Conservation (phyloP, 2,888 invertebrate species). For the Pyrrhosoma nymphula region DNA sequence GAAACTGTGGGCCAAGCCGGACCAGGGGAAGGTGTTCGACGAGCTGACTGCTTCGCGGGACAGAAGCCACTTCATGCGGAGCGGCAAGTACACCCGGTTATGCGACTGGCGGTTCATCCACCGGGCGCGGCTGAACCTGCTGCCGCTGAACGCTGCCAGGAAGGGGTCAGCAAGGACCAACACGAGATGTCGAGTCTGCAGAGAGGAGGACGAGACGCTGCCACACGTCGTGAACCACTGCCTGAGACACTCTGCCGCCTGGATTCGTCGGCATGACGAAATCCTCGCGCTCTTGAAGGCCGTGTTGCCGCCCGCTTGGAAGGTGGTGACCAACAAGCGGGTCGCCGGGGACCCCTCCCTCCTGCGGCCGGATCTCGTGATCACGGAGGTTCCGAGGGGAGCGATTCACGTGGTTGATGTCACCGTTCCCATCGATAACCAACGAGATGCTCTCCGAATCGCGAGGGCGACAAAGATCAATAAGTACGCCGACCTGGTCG, state of each 20-base stretch:
- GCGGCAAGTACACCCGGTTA: slow-evolving; percentile 74
- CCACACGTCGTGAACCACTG: too few species aligned
- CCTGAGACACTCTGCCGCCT: too few species aligned
- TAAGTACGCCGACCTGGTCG: slow-evolving; percentile 72
- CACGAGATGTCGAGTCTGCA: too few species aligned
- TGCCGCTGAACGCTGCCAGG: too few species aligned
- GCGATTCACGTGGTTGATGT: slow-evolving; percentile 74
- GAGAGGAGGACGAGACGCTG: too few species aligned
- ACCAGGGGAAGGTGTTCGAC: not conserved
- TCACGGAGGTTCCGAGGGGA: slow-evolving; percentile 72
- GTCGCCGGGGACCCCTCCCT: slow-evolving; percentile 69
- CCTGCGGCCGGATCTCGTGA: slow-evolving; percentile 72
- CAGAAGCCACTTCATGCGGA: slow-evolving; percentile 74
- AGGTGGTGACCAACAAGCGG: slow-evolving; percentile 70
- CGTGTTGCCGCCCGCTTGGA: not conserved
- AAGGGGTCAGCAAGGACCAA: too few species aligned
- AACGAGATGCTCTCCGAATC: slow-evolving; percentile 71
- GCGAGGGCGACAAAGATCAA: slow-evolving; percentile 74
- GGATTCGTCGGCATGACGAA: slow-evolving; percentile 74
- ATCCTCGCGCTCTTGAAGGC: slow-evolving; percentile 72
- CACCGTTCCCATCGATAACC: slow-evolving; percentile 75
- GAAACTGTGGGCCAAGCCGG: not conserved
- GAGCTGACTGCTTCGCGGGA: not conserved
- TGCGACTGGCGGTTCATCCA: slow-evolving; percentile 76
- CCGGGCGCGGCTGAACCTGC: too few species aligned